Evolutionary conservation across 2,888 invertebrate species (phyloP).

Genomic region (Hirtodrosophila trivittata): DNA sequence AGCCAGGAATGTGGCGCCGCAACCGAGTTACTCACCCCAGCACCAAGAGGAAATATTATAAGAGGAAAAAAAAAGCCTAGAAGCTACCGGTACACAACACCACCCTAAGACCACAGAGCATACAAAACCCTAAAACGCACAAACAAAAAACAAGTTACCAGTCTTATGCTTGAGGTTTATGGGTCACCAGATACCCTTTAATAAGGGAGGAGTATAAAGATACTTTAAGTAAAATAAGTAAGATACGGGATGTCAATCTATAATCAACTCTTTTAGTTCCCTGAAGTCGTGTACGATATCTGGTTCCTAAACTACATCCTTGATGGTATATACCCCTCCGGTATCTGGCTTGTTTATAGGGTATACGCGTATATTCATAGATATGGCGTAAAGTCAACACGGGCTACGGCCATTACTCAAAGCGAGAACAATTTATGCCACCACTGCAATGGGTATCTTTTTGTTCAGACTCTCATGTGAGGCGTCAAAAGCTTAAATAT

Average conservation of each 20-base stretch:
- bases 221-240: no score
- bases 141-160: background rate
- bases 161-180: no score
- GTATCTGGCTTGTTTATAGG: background rate
- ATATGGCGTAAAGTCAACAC: slow-evolving; percentile 72
- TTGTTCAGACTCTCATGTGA: slow-evolving; percentile 49
- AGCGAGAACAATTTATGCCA: slow-evolving; percentile 68
- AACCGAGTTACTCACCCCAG: slow-evolving; percentile 51
- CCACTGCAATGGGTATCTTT: slow-evolving; percentile 53
- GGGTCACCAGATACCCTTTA: no score
- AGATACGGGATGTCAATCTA: no score
- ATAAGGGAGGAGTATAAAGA: no score
- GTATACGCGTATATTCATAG: slow-evolving; percentile 40
- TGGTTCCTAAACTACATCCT: no score
- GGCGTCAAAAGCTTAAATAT: slow-evolving; percentile 80
- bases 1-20: slow-evolving; percentile 30
- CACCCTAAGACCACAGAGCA: background rate
- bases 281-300: no score
- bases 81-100: slow-evolving; percentile 1
- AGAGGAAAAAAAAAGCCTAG: slow-evolving; percentile 8
- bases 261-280: no score
- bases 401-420: slow-evolving; percentile 57
- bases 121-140: background rate
- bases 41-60: slow-evolving; percentile 6
- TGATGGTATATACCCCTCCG: background rate